Base-by-base conservation (phyloP, 2,888 invertebrate species). In the Athalia circularis region DNA sequence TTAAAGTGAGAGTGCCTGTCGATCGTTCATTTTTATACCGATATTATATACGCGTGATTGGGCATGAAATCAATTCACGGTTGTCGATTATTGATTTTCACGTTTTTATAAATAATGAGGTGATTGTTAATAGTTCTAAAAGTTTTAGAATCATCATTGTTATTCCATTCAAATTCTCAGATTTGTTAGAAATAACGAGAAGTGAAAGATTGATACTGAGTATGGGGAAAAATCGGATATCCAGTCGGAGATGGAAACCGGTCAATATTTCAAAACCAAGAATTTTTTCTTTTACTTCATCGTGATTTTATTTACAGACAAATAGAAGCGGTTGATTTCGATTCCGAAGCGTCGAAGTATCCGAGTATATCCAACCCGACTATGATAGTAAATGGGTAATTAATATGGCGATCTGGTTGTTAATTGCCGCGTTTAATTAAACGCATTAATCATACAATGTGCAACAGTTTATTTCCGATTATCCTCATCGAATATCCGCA, bases 1-100 rank as follows among this genome's bases (percentile, higher is more conserved):
- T 47, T 13, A 72, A 72, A 72, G 72, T 72, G 59, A 72, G 72
- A 72, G 72, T 72, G n/a, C 59, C 59, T 72, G n/a, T 72, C 15
- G 4, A 8, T 11, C 3, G 15, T 8, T 29, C 11, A 70, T 4
- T 70, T 45, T 47, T 45, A 70, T 13, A 54, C 13, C 43, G 47
- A 43, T 54, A 8, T 54, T n/a, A 61, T 57, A 13, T 59, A 52
- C 43, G 50, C 9, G n/a, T 52, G 70, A n/a, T 47, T 45, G 45
- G 6, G 59, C 59, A 59, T 72, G 13, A 72, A 72, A 47, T 59
- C 5, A 47, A 72, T 59, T 72, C 59, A 72, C 52, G 72, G 45
- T 11, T 11, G 13, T 52, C 5, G 7, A 52, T 52, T 52, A 52
- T 47, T 48, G 47, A 65, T 65, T 65, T 47, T 65, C 65, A 13